phyloP scores from a whole-genome alignment of 1,140 invertebrate genomes.

The Neotoxoptera formosana region DNA sequence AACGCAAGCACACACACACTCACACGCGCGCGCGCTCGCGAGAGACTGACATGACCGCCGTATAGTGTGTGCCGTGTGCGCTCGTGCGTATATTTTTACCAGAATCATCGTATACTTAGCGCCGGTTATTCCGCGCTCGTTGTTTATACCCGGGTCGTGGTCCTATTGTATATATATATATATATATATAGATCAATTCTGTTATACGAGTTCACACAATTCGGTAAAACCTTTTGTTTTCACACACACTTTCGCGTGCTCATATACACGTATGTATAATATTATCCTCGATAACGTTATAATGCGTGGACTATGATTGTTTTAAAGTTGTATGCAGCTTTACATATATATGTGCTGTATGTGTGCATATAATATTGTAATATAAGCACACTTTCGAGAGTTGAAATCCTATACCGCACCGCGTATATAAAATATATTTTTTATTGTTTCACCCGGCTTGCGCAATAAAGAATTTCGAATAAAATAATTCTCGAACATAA shows the following conservation, averaged over 20 bases:
- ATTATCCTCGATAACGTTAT: constrained; percentile 24
- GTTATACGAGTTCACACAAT: constrained; percentile 19
- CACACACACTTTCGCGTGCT: background rate
- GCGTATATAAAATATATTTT: constrained; percentile 8
- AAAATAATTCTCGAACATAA: constrained; percentile 12
- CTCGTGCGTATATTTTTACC: background rate
- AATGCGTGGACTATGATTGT: constrained; percentile 36
- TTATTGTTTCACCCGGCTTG: background rate
- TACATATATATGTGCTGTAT: background rate
- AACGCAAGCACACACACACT: background rate
- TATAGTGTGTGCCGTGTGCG: background rate
- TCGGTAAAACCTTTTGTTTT: constrained; percentile 45
- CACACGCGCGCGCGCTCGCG: too few species aligned
- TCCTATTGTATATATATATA: background rate
- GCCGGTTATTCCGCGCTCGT: background rate
- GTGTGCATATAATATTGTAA: background rate
- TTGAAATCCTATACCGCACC: constrained; percentile 5
- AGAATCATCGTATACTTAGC: constrained; percentile 30
- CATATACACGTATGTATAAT: background rate
- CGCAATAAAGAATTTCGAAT: constrained; percentile 11
- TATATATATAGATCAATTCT: background rate
- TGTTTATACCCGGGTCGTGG: background rate
- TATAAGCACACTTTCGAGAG: constrained; percentile 19
- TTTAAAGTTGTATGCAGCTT: background rate
- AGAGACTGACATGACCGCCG: background rate